Evolutionary conservation across 1,140 invertebrate genomes (phyloP), one percentile per base, ranked within the genome.

Genomic region (Drosophila subobscura): DNA sequence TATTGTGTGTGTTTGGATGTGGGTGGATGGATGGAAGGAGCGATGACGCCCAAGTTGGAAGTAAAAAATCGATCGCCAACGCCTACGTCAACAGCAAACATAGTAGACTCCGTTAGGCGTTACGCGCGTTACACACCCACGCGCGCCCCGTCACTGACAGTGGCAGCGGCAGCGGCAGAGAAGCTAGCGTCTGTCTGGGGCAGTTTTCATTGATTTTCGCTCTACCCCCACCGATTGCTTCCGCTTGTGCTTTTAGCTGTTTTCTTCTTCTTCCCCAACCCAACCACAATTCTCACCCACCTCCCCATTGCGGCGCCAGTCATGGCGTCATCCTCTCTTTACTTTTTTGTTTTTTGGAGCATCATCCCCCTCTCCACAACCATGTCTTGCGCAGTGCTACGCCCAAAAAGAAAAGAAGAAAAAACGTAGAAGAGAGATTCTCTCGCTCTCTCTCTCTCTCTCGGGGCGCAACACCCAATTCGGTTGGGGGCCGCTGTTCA

Each of bases 71-170:
- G 80, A 85, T 85, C 84, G 27, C 16, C 20, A 67, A 68, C 65
- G 84, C 84, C 83, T 88, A 88, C 83, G 83, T 88, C 83, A 88
- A 88, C 83, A 88, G 78, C 61, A 81, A 85, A 77, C 83, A 83
- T 85, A 85, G 79, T 88, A 85, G 77, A 74, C 79, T 80, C 33
- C 67, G 74, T 72, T 65, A 51, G 8, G 8, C 65, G 59, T 79
- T 75, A 53, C 44, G 29, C 44, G 29, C 54, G 54, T 51, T 42
- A 44, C 51, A 49, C 42, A 50, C 58, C 45, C 49, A 59, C 55
- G 45, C 16, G 22, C 65, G 42, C 33, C 33, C 29, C 54, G 44
- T 54, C 40, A 41, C 42, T 25, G 42, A 12, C 33, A 37, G 33
- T 12, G 33, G 29, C 8, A 33, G 29, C 4, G 29, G 29, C 29